Evolutionary conservation across 2,113 vertebrate species (phyloP).

Genomic region (Mesitornis unicolor): DNA sequence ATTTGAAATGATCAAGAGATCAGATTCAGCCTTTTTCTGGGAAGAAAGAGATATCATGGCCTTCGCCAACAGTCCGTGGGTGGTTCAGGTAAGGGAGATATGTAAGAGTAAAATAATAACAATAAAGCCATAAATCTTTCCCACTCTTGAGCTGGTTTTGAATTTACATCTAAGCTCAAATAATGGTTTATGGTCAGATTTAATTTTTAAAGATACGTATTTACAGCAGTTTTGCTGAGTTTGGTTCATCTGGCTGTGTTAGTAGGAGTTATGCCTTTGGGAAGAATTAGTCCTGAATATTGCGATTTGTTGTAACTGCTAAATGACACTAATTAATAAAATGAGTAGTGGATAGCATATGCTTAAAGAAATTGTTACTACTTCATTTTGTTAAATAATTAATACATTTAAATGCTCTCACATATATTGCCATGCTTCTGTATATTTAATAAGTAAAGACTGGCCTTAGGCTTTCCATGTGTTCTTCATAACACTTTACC

Average conservation of each 20-base stretch:
- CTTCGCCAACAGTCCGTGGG: constrained; percentile 96
- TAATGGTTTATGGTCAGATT: neutral
- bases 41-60: constrained; percentile 99
- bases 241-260: neutral
- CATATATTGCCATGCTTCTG: neutral
- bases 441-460: neutral
- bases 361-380: neutral
- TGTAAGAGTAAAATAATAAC: neutral
- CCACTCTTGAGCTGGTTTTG: neutral
- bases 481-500: neutral
- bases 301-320: neutral
- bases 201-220: neutral
- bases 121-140: neutral
- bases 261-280: neutral
- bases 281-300: neutral
- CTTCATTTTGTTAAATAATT: neutral
- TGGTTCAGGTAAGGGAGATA: constrained; percentile 88
- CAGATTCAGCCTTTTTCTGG: constrained; percentile 99
- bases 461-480: neutral
- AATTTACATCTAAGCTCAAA: neutral
- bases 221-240: neutral
- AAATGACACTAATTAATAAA: neutral
- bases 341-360: neutral
- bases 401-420: neutral
- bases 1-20: constrained; percentile 99